Percentiles rank a stretch among this genome's conserved stretches.
These are phyloP conservation scores for Linnaemya vulpina DNA, from an alignment of 2,888 invertebrate genomes.

Conservation along the genomic window DNA sequence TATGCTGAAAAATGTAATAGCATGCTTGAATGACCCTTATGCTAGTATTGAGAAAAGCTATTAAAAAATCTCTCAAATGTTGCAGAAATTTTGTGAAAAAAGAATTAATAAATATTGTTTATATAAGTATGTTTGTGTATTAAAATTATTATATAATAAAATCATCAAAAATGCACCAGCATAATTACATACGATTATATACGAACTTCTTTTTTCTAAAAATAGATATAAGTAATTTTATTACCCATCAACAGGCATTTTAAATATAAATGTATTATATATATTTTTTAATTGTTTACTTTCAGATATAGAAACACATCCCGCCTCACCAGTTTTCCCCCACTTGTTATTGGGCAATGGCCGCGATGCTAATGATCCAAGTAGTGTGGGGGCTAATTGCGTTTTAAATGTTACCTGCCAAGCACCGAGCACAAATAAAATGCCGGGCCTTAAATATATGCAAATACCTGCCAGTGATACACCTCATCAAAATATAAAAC, in stretches of 20 bases:
- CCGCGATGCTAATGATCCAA: conserved; percentile 89
- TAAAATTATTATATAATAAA: not conserved
- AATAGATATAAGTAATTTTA: too few species aligned
- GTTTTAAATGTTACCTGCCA: conserved; percentile 92
- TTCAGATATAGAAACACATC: conserved; percentile 88
- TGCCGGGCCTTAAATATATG: conserved; percentile 88
- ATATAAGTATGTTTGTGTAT: not conserved
- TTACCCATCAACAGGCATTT: not conserved
- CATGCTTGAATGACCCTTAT: not conserved
- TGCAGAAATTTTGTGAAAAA: not conserved
- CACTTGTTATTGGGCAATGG: conserved; percentile 93
- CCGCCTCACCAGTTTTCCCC: conserved; percentile 90
- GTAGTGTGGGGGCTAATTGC: conserved; percentile 89
- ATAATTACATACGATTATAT: too few species aligned
- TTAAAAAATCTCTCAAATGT: not conserved
- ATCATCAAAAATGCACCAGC: not conserved
- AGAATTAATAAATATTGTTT: not conserved
- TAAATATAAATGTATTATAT: not conserved
- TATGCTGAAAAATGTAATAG: not conserved
- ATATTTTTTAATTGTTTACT: conserved; percentile 54
- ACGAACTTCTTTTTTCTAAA: too few species aligned
- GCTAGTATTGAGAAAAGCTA: not conserved
- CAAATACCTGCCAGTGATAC: conserved; percentile 93
- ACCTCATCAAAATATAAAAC: conserved; percentile 92
- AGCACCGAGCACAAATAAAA: conserved; percentile 86